These are phyloP conservation scores for Novumbra hubbsi DNA, from an alignment of 2,797 vertebrate species.

Conservation along the genomic window DNA sequence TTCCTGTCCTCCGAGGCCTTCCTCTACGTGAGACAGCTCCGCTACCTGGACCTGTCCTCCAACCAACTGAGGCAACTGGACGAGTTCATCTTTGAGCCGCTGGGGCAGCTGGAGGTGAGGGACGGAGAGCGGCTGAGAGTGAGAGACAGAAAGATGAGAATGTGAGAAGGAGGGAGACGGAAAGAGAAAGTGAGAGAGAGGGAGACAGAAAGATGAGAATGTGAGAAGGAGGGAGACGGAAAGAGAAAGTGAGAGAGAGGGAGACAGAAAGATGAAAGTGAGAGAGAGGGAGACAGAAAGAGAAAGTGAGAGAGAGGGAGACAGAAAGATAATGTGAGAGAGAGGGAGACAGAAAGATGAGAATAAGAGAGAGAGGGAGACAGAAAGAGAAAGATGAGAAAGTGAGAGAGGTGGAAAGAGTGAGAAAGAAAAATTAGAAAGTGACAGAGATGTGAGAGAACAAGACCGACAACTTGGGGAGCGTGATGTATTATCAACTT, in stretches of 20 bases:
- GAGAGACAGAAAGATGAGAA: background rate
- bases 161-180: background rate
- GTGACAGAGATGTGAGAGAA: background rate
- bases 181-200: background rate
- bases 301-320: background rate
- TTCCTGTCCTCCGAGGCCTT: constrained; percentile 95
- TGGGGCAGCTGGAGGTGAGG: constrained; percentile 82
- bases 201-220: background rate
- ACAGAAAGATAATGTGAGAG: background rate
- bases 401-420: background rate
- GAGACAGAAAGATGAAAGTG: background rate
- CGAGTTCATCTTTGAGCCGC: constrained; percentile 87
- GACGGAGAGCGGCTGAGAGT: background rate
- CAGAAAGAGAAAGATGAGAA: background rate
- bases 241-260: background rate
- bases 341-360: background rate
- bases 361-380: background rate
- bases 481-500: too few relatives aligned
- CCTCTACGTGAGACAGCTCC: constrained; percentile 79
- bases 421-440: background rate
- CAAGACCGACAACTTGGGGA: background rate
- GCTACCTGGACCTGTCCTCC: constrained; percentile 92
- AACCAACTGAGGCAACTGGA: constrained; percentile 83
- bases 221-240: background rate
- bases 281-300: background rate